Conservation (phyloP, 2,113 vertebrate genomes). For the Chlorodrepanis virens region DNA sequence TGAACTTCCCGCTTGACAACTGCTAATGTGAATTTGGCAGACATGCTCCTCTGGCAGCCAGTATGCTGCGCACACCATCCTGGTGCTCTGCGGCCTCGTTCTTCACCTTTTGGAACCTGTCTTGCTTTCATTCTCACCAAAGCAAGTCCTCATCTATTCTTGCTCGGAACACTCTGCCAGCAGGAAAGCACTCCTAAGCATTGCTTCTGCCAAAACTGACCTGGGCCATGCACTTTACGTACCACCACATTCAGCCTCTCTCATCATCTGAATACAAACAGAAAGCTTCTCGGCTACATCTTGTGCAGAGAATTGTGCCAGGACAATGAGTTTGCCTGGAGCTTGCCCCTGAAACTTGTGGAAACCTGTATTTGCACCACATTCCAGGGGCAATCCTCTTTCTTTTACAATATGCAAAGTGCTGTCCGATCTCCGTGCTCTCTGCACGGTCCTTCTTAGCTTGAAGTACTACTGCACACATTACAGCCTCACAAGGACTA, state of each 20-base stretch:
- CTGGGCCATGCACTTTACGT: neutral
- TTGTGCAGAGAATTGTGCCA: neutral
- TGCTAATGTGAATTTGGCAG: neutral
- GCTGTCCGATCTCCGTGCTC: no score
- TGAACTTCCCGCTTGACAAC: neutral
- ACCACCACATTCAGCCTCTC: neutral
- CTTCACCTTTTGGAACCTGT: neutral
- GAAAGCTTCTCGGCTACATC: neutral
- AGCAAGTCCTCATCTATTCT: accelerated
- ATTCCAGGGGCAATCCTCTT: neutral
- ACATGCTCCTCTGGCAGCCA: no score
- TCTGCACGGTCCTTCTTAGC: no score
- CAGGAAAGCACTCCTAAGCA: no score
- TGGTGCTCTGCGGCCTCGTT: accelerated
- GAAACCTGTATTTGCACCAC: neutral
- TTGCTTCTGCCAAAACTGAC: no score
- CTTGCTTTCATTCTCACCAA: accelerated
- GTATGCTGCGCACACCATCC: accelerated
- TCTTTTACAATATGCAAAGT: neutral
- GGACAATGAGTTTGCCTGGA: neutral
- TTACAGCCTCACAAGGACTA: neutral
- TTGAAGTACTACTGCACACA: no score
- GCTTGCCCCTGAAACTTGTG: neutral
- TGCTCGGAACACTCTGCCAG: no score
- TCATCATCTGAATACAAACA: accelerated